A percentile compares a stretch with the other conserved stretches of the same genome.
Conservation (phyloP, 2,888 invertebrate species). For the Scotopteryx bipunctaria region DNA sequence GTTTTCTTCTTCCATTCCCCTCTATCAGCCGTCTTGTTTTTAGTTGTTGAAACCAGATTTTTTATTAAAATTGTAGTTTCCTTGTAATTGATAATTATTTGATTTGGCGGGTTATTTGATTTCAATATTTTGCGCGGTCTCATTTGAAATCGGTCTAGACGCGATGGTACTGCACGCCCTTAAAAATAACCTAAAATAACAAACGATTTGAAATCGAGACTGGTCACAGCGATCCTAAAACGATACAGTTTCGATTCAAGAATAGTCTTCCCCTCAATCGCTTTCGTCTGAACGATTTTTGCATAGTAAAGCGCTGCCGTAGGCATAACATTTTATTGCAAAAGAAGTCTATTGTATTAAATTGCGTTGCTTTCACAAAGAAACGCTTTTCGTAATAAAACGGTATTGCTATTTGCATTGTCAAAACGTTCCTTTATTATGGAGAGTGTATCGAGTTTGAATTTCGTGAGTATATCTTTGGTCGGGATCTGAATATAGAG, state of each 20-base stretch:
- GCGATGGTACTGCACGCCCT: too few species aligned
- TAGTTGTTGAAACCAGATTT: too few species aligned
- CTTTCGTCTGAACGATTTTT: constrained; percentile 56
- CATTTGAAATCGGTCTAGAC: too few species aligned
- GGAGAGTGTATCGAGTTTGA: constrained; percentile 14
- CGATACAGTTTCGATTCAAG: constrained; percentile 34
- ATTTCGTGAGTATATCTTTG: constrained; percentile 11
- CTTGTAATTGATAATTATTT: too few species aligned
- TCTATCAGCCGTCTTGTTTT: too few species aligned
- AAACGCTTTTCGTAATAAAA: constrained; percentile 52
- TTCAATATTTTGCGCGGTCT: too few species aligned
- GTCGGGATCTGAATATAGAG: constrained; percentile 13
- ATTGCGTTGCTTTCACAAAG: constrained; percentile 40
- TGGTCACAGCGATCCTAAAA: not conserved
- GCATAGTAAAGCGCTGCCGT: constrained; percentile 70
- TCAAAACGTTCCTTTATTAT: constrained; percentile 20
- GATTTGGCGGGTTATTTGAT: too few species aligned
- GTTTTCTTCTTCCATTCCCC: too few species aligned
- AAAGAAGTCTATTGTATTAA: constrained; percentile 35
- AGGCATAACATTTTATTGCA: constrained; percentile 69
- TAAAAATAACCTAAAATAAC: too few species aligned
- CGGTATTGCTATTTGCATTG: constrained; percentile 45
- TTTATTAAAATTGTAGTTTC: too few species aligned
- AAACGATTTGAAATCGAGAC: too few species aligned
- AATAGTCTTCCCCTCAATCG: constrained; percentile 47